phyloP scores from a whole-genome alignment of 1,140 invertebrate species.

The Streblospio benedicti region DNA sequence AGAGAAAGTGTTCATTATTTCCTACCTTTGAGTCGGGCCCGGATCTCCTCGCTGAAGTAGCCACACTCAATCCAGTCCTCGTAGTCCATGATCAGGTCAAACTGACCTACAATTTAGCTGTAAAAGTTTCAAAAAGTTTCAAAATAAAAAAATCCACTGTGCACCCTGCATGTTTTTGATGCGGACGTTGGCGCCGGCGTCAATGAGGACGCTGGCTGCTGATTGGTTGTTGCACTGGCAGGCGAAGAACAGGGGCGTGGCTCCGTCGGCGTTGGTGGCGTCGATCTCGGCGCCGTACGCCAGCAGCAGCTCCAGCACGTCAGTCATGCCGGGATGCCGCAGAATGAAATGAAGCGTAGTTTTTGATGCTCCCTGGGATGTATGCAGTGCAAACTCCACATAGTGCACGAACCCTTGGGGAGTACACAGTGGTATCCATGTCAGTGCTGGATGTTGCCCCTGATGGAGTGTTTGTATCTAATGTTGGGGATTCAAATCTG shows the following conservation, averaged over 20 bases:
- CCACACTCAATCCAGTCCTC: conserved; percentile 45
- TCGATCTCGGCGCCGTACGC: conserved; percentile 34
- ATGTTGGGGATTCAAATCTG: too few species aligned
- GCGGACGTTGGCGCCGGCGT: conserved; percentile 32
- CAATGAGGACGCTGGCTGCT: conserved; percentile 37
- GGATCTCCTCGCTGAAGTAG: conserved; percentile 39
- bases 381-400: too few species aligned
- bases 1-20: too few species aligned
- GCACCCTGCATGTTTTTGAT: conserved; percentile 39
- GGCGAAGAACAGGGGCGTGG: conserved; percentile 40
- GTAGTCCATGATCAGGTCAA: conserved; percentile 42
- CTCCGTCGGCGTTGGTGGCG: conserved; percentile 32
- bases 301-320: conserved; percentile 35
- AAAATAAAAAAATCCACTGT: not conserved
- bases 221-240: conserved; percentile 38
- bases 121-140: too few species aligned
- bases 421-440: too few species aligned
- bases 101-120: too few species aligned
- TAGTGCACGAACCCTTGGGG: too few species aligned
- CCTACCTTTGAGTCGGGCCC: conserved; percentile 39
- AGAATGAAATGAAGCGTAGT: conserved; percentile 27
- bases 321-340: conserved; percentile 34
- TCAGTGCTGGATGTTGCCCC: too few species aligned
- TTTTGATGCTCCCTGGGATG: not conserved
- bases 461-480: too few species aligned